Evolutionary conservation across 2,797 vertebrate genomes (phyloP).

Genomic region (Chaunax sp.): DNA sequence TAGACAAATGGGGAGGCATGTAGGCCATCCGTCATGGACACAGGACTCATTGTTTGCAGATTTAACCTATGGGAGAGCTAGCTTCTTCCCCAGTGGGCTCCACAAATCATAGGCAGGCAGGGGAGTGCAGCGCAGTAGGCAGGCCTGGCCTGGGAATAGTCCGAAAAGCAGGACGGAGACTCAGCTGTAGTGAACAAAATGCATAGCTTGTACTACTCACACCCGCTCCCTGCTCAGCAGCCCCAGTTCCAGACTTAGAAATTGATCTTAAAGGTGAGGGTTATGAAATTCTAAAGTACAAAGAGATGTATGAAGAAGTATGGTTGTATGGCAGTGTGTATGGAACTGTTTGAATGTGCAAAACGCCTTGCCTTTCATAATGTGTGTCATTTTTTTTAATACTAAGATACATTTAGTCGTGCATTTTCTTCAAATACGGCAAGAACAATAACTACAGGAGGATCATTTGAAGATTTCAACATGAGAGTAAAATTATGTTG

Average conservation of each 20-base stretch:
- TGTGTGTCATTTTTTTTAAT: neutral
- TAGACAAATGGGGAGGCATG: constrained; percentile 86
- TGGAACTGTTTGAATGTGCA: constrained; percentile 11
- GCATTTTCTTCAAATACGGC: too few relatives aligned
- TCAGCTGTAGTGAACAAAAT: constrained; percentile 77
- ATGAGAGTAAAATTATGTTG: too few relatives aligned
- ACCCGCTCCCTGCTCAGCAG: constrained; percentile 47
- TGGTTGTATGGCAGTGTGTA: neutral
- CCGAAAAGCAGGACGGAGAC: constrained; percentile 75
- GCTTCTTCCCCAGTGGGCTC: constrained; percentile 78
- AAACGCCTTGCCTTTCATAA: neutral
- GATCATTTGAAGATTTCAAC: too few relatives aligned
- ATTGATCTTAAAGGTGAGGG: constrained; percentile 53
- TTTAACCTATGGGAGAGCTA: constrained; percentile 85
- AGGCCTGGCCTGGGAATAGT: constrained; percentile 78
- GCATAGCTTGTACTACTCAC: constrained; percentile 71
- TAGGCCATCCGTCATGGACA: constrained; percentile 83
- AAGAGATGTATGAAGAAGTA: neutral
- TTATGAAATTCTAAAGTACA: constrained; percentile 16
- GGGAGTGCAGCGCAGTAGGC: constrained; percentile 71
- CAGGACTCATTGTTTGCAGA: constrained; percentile 84
- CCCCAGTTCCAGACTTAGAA: constrained; percentile 59
- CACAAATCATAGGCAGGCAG: constrained; percentile 84
- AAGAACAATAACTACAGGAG: too few relatives aligned
- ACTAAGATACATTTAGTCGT: too few relatives aligned